Conservation (phyloP, 2,888 invertebrate species). For the Acleris holmiana region DNA sequence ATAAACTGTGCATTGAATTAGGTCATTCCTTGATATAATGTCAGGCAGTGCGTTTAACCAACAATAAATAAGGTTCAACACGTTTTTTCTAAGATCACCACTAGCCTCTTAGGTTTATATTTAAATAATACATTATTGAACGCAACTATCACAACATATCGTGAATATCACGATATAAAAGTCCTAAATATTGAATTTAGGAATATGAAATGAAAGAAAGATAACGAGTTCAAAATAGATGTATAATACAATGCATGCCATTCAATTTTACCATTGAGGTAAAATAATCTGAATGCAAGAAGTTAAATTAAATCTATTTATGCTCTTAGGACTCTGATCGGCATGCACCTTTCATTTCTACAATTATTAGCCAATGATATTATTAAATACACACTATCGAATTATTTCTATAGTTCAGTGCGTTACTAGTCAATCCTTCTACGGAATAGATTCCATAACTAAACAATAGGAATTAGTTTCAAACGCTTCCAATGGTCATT, state of each 20-base stretch:
- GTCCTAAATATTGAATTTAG: constrained; percentile 12
- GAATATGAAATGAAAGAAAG: too few relatives aligned
- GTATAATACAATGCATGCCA: constrained; percentile 19
- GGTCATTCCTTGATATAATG: constrained; percentile 15
- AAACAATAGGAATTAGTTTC: constrained; percentile 19
- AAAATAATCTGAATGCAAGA: too few relatives aligned
- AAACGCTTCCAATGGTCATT: not conserved
- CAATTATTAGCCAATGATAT: not conserved
- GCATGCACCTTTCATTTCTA: constrained; percentile 6
- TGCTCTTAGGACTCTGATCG: constrained; percentile 9
- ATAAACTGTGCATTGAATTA: too few relatives aligned
- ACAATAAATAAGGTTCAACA: not conserved
- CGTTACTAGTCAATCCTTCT: constrained; percentile 12
- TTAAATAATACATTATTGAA: constrained; percentile 28
- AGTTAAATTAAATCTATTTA: too few relatives aligned
- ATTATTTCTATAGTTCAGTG: constrained; percentile 12
- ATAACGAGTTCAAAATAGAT: constrained; percentile 20
- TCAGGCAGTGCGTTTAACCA: constrained; percentile 25
- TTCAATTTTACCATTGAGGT: constrained; percentile 4
- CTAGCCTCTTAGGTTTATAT: constrained; percentile 22
- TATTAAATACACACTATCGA: constrained; percentile 6
- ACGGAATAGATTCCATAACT: constrained; percentile 1
- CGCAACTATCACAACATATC: constrained; percentile 20
- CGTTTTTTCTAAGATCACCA: constrained; percentile 5
- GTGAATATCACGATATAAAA: constrained; percentile 34